phyloP scores from a whole-genome alignment of 2,113 vertebrate species.

The Neomonachus schauinslandi region DNA sequence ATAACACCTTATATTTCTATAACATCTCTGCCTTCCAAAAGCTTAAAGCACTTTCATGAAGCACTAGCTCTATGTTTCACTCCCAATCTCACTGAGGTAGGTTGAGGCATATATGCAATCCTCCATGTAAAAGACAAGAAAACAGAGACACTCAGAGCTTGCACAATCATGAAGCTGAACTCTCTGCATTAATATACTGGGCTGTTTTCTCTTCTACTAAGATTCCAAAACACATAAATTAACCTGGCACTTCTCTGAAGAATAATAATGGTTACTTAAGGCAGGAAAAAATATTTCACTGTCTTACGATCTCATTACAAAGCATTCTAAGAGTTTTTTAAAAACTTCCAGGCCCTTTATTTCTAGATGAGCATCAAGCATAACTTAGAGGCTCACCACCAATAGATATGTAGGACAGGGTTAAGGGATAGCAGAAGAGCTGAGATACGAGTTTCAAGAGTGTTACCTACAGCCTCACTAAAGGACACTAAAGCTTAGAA shows the following conservation, averaged over 20 bases:
- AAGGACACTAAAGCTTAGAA: neutral
- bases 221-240: slow-evolving; percentile 45
- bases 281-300: slow-evolving; percentile 16
- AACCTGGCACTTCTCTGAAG: neutral
- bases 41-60: neutral
- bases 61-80: neutral
- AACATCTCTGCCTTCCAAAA: neutral
- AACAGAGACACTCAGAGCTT: neutral
- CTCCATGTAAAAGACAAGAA: neutral
- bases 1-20: neutral
- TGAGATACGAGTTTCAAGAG: neutral
- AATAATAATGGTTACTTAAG: neutral
- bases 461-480: neutral
- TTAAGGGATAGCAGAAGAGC: neutral
- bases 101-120: neutral
- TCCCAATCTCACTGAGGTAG: neutral
- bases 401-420: neutral
- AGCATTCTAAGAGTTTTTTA: neutral
- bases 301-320: neutral
- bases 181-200: neutral
- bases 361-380: neutral
- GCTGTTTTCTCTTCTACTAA: neutral
- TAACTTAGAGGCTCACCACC: neutral
- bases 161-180: neutral
- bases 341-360: neutral